Conservation (phyloP, 2,888 invertebrate species). For the Tetropium fuscum region DNA sequence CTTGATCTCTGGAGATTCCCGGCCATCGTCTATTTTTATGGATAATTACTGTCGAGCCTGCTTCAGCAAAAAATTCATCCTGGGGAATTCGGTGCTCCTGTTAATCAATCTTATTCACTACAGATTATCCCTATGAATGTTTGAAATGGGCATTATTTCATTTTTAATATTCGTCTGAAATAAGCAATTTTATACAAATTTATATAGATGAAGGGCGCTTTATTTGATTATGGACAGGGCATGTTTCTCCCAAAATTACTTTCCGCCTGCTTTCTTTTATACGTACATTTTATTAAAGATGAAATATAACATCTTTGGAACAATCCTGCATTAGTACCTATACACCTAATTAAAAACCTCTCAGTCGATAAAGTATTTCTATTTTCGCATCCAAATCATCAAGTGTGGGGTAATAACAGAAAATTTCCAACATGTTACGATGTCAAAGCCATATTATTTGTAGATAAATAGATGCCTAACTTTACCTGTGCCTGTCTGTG, state of each 20-base stretch:
- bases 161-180: slow-evolving; percentile 8
- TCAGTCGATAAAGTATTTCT: no score
- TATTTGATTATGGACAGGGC: not conserved
- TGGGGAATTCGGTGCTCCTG: slow-evolving; percentile 6
- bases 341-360: no score
- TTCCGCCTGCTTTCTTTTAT: not conserved
- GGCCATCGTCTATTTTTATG: slow-evolving; percentile 34
- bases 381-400: no score
- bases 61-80: slow-evolving; percentile 32
- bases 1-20: slow-evolving; percentile 32
- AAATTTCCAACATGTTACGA: no score
- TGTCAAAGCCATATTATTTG: no score
- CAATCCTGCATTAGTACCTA: no score
- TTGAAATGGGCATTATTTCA: slow-evolving; percentile 21
- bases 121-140: slow-evolving; percentile 19
- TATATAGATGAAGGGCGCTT: not conserved
- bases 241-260: not conserved
- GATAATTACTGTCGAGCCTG: slow-evolving; percentile 35
- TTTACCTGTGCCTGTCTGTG: no score
- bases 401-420: no score
- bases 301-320: no score
- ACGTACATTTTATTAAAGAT: not conserved
- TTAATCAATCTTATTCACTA: slow-evolving; percentile 27
- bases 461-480: no score
- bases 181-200: not conserved